These are phyloP conservation scores for Mionectes macconnelli DNA, from an alignment of 2,113 vertebrate genomes.

Conservation along the genomic window DNA sequence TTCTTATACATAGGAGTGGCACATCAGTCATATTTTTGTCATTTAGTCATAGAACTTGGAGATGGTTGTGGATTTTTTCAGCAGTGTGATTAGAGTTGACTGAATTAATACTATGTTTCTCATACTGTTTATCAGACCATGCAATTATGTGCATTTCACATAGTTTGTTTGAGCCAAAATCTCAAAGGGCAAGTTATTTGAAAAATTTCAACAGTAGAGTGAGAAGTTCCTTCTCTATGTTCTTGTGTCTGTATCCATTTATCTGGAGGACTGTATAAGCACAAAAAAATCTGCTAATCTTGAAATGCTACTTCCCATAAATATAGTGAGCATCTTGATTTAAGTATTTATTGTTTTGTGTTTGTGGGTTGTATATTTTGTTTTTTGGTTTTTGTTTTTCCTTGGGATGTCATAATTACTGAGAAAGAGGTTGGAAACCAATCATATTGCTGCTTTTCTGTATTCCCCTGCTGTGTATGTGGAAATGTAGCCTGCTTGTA, in stretches of 20 bases:
- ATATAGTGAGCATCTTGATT: not conserved
- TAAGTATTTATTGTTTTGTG: not conserved
- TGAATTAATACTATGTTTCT: not conserved
- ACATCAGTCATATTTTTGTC: not conserved
- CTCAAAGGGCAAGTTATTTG: not conserved
- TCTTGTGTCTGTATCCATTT: not conserved
- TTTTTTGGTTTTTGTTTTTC: not conserved
- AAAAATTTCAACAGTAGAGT: not conserved
- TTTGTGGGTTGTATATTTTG: not conserved
- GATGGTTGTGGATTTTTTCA: not conserved
- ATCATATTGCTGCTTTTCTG: not conserved
- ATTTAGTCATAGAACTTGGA: not conserved
- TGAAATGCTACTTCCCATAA: not conserved
- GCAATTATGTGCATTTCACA: not conserved
- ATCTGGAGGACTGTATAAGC: not conserved
- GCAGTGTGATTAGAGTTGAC: not conserved
- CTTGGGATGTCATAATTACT: not conserved
- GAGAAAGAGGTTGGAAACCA: not conserved
- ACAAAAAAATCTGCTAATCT: not conserved
- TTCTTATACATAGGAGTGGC: not conserved
- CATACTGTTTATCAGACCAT: not conserved
- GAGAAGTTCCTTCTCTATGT: not conserved
- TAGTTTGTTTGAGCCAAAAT: not conserved
- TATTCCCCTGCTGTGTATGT: not conserved
- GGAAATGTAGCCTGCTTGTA: not conserved